phyloP scores from a whole-genome alignment of 2,797 vertebrate species.

The Choloepus didactylus region DNA sequence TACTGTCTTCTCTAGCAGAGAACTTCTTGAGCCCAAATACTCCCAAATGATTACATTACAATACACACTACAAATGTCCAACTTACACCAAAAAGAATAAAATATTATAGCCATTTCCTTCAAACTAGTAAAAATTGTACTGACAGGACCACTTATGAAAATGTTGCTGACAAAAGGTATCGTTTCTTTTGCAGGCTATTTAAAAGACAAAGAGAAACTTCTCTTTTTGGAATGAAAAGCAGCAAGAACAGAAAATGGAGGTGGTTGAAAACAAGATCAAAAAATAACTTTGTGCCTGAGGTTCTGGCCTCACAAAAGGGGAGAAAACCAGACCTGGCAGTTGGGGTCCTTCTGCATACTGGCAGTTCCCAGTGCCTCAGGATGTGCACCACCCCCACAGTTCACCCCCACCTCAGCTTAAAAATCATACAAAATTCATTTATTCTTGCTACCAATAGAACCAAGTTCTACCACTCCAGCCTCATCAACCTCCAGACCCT shows the following conservation, averaged over 20 bases:
- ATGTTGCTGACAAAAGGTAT: background rate
- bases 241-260: conserved; percentile 40
- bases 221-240: conserved; percentile 12
- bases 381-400: no score
- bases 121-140: conserved; percentile 50
- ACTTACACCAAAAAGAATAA: conserved; percentile 2
- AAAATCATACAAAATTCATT: background rate
- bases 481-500: background rate
- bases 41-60: background rate
- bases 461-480: background rate
- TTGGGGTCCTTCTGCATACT: background rate
- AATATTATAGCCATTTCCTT: conserved; percentile 38
- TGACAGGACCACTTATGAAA: conserved; percentile 41
- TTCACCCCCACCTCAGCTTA: background rate
- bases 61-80: background rate
- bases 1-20: background rate
- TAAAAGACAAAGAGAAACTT: conserved; percentile 12
- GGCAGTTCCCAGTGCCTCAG: background rate
- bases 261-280: background rate
- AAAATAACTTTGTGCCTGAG: background rate
- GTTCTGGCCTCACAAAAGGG: background rate
- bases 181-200: background rate
- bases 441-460: background rate
- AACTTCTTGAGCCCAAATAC: background rate
- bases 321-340: background rate